Conservation (phyloP, 2,888 invertebrate species). For the Coremacera marginata region DNA sequence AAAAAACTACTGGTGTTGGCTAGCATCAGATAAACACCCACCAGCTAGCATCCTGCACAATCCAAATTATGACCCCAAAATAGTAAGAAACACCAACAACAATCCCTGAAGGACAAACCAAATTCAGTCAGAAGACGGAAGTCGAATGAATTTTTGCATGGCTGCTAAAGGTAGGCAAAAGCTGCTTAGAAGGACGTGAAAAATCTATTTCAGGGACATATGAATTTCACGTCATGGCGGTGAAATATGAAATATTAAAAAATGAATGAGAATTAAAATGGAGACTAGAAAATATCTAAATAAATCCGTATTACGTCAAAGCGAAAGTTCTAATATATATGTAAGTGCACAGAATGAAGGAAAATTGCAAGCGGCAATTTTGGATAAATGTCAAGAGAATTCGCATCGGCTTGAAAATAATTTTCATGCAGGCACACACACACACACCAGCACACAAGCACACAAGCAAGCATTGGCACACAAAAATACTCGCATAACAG, state of each 20-base stretch:
- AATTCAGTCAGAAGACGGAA: background rate
- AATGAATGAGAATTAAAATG: background rate
- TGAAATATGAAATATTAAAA: slow-evolving; percentile 1
- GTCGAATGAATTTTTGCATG: too few relatives aligned
- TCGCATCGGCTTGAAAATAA: too few relatives aligned
- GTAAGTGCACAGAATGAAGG: too few relatives aligned
- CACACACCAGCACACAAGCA: too few relatives aligned
- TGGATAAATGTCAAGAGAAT: slow-evolving; percentile 1
- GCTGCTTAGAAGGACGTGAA: background rate
- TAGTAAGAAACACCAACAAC: background rate
- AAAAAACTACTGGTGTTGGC: background rate
- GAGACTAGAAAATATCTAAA: slow-evolving; percentile 6
- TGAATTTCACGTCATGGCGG: slow-evolving; percentile 22
- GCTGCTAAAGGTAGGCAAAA: background rate
- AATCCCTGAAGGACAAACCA: background rate
- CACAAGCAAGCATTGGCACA: too few relatives aligned
- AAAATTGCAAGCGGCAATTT: too few relatives aligned
- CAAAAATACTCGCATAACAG: too few relatives aligned
- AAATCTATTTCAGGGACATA: slow-evolving; percentile 36
- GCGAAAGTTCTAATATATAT: background rate
- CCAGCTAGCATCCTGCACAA: background rate
- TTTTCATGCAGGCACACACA: too few relatives aligned
- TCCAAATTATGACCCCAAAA: too few relatives aligned
- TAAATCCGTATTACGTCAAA: slow-evolving; percentile 9
- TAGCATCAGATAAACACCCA: background rate